Evolutionary conservation across 2,888 invertebrate species (phyloP).

Genomic region (Synanthedon tipuliformis): DNA sequence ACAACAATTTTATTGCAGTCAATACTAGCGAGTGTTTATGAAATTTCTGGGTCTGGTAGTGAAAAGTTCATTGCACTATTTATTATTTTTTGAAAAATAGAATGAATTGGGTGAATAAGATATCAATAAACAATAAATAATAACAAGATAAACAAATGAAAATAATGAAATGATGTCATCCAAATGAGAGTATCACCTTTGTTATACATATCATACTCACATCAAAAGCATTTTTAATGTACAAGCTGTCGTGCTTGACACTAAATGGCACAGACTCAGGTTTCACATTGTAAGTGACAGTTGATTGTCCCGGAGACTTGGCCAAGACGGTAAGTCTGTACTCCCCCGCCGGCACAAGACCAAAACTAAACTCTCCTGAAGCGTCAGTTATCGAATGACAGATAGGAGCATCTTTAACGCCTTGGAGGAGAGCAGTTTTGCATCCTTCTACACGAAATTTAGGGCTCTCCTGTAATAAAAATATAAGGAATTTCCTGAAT

Average conservation of each 20-base stretch:
- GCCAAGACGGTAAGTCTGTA: constrained; percentile 77
- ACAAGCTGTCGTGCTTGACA: constrained; percentile 76
- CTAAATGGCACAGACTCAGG: constrained; percentile 78
- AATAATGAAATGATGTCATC: too few relatives aligned
- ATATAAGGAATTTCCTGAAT: constrained; percentile 6
- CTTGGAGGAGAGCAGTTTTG: constrained; percentile 67
- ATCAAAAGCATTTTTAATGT: constrained; percentile 76
- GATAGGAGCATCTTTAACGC: constrained; percentile 71
- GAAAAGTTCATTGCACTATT: too few relatives aligned
- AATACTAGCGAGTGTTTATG: too few relatives aligned
- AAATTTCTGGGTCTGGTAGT: too few relatives aligned
- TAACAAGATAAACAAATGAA: too few relatives aligned
- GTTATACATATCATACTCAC: constrained; percentile 37
- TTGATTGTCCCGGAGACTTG: constrained; percentile 60
- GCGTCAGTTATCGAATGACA: constrained; percentile 81
- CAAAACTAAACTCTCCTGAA: constrained; percentile 82
- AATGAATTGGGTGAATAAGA: too few relatives aligned
- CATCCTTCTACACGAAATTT: constrained; percentile 69
- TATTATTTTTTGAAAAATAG: too few relatives aligned
- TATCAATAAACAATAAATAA: too few relatives aligned
- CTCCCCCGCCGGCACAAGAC: constrained; percentile 82
- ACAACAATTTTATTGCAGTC: too few relatives aligned
- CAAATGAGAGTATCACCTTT: too few relatives aligned
- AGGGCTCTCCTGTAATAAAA: constrained; percentile 40
- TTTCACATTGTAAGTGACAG: constrained; percentile 82